Evolutionary conservation across 2,113 vertebrate species (phyloP).

Genomic region (Periophthalmodon schlosseri): DNA sequence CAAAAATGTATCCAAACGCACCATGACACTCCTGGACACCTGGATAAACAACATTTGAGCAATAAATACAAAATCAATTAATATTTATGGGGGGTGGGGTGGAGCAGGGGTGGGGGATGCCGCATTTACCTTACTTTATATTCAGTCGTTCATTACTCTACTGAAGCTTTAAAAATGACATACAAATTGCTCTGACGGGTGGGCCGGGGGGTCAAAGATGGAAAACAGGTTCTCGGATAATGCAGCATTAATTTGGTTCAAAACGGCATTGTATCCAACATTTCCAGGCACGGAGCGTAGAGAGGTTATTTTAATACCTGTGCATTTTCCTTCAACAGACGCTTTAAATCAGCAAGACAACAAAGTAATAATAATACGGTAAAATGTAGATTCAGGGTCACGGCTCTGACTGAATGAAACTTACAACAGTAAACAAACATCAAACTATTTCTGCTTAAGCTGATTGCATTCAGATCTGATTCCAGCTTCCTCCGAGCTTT

Average conservation of each 20-base stretch:
- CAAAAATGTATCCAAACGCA: background rate
- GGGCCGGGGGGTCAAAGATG: background rate
- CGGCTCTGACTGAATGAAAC: conserved; percentile 8
- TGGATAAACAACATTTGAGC: too few species aligned
- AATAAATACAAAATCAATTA: too few species aligned
- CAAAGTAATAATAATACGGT: background rate
- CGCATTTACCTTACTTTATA: too few species aligned
- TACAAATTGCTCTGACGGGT: background rate
- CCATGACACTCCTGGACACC: background rate
- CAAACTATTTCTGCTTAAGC: background rate
- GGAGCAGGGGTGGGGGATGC: too few species aligned
- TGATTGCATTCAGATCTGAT: conserved; percentile 12
- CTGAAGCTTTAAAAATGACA: background rate
- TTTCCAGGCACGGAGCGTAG: background rate
- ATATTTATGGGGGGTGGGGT: too few species aligned
- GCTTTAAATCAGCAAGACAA: conserved; percentile 4
- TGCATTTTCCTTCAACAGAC: background rate
- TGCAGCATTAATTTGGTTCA: background rate
- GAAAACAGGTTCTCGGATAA: background rate
- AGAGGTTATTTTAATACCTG: background rate
- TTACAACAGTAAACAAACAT: conserved; percentile 19
- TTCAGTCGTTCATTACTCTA: background rate
- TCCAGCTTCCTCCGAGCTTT: conserved; percentile 22
- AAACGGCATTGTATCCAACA: background rate
- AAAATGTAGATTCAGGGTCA: conserved; percentile 12